Conservation (phyloP, 2,797 vertebrate species). For the Corythornis leucogaster region DNA sequence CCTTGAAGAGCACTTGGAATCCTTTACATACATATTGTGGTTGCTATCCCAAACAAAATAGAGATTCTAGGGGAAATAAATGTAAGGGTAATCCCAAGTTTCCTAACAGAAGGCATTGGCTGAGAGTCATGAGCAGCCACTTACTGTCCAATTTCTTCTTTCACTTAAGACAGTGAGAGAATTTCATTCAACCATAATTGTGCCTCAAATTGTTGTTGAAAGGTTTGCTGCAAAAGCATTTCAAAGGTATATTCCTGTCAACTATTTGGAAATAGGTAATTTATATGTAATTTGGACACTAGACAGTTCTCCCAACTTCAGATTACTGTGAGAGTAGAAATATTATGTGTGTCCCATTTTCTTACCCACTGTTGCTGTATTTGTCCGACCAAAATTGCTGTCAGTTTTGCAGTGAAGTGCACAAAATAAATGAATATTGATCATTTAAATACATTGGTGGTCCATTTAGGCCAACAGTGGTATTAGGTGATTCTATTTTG, state of each 20-base stretch:
- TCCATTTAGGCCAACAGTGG: not conserved
- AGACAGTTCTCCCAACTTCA: not conserved
- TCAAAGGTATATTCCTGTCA: not conserved
- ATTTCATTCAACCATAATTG: conserved; percentile 24
- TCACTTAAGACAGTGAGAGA: conserved; percentile 1
- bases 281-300: conserved; percentile 3
- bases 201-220: not conserved
- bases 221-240: not conserved
- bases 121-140: not conserved
- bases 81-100: not conserved
- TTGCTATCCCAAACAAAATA: not conserved
- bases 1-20: conserved; percentile 40
- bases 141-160: conserved; percentile 1
- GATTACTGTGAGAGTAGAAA: not conserved
- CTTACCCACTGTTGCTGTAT: not conserved
- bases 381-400: not conserved
- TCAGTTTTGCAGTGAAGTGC: not conserved
- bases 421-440: not conserved
- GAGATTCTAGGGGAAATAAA: not conserved
- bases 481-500: not conserved
- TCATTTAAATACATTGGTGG: not conserved
- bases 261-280: conserved; percentile 16
- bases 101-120: not conserved
- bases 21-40: not conserved
- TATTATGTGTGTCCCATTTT: not conserved